phyloP scores from a whole-genome alignment of 2,888 invertebrate species.

The Dryocosmus kuriphilus region DNA sequence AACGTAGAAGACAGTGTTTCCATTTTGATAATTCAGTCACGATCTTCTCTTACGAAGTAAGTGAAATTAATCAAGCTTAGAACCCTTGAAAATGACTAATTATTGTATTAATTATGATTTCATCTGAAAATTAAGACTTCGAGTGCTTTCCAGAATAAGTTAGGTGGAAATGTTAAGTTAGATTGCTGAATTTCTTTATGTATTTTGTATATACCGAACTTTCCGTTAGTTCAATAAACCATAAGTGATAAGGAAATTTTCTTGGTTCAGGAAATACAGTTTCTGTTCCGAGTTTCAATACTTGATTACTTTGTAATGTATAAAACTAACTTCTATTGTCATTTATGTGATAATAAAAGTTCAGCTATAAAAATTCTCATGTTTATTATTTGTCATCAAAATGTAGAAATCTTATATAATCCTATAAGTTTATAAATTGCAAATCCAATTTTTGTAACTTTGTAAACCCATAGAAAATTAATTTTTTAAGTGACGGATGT shows the following conservation, averaged over 20 bases:
- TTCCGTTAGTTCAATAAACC: background rate
- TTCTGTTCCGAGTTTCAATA: background rate
- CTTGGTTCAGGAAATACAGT: background rate
- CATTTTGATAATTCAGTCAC: background rate
- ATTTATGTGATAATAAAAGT: constrained; percentile 59
- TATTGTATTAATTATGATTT: background rate
- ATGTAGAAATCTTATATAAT: background rate
- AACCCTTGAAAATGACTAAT: background rate
- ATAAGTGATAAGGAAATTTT: background rate
- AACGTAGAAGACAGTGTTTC: background rate
- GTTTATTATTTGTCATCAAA: background rate
- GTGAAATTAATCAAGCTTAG: background rate
- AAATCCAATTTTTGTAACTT: no score
- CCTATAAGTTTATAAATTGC: no score
- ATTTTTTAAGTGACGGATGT: no score
- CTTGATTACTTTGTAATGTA: background rate
- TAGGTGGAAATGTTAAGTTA: constrained; percentile 13
- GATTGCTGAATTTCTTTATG: background rate
- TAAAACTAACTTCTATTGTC: constrained; percentile 51
- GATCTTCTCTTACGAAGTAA: background rate
- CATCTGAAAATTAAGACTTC: background rate
- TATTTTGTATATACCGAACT: background rate
- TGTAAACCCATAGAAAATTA: no score
- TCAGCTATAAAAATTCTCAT: constrained; percentile 37
- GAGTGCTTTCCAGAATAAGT: constrained; percentile 18